Evolutionary conservation across 2,888 invertebrate genomes (phyloP), one percentile per base, ranked within the genome.

Genomic region (Lacanobia wlatinum): DNA sequence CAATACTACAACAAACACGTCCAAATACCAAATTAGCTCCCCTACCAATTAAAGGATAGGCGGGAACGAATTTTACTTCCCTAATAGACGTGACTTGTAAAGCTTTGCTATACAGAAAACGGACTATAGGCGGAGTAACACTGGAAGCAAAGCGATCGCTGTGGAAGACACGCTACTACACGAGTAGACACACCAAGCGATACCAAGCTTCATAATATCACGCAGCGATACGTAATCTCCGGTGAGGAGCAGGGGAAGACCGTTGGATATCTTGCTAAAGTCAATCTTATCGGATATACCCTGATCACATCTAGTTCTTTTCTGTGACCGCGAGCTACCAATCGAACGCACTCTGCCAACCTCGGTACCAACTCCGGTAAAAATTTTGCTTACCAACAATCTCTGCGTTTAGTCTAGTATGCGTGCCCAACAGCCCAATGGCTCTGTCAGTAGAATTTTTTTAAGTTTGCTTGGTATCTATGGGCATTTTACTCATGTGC

Each of bases 41-140:
- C 78, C 82, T 66, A 78, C 62, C 70, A 82, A 82, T 82, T 76
- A 70, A 59, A 58, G 43, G 52, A 58, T 56, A 67, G 80, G 52
- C 78, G 78, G 70, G 70, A 78, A 79, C 40, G 46, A 60, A 28
- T 58, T 73, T 52, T 6, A 58, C 62, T 76, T 52, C 75, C 75
- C 79, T 76, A 73, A 58, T 63, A 52, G 58, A 63, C 40, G n/a
- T 16, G 18, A 40, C 28, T 28, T 28, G 14, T 53, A 59, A 69
- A 48, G 59, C 21, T 48, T 12, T 5, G 67, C 12, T 53, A 34
- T 48, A 52, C 16, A 60, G 38, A 48, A 53, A 53, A 38, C 40
- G 48, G 28, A 9, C 9, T 28, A 40, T 14, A 28, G 21, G 6
- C 21, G 14, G 40, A n/a, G n/a, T 55, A 56, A 16, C 9, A 38